These are phyloP conservation scores for Pontoporia blainvillei DNA, from an alignment of 2,113 vertebrate species.

Conservation along the genomic window DNA sequence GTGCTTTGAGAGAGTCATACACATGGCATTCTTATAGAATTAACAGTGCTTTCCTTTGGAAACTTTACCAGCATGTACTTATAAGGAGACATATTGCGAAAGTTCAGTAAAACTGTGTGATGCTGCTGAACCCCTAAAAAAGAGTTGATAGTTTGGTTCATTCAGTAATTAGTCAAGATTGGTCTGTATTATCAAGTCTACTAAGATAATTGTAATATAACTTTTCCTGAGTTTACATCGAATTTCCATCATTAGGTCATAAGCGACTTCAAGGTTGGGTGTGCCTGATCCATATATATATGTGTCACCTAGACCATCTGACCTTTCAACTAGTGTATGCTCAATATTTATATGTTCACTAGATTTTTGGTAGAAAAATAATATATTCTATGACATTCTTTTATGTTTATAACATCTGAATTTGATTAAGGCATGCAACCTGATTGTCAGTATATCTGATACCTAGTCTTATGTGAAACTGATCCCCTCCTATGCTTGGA, in stretches of 20 bases:
- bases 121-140: not conserved
- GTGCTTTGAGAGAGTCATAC: not conserved
- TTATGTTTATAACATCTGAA: not conserved
- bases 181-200: not conserved
- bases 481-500: not conserved
- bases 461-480: not conserved
- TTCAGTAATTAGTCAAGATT: not conserved
- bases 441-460: not conserved
- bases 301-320: not conserved
- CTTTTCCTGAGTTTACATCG: not conserved
- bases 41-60: not conserved
- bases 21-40: slow-evolving; percentile 9
- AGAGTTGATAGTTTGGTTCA: not conserved
- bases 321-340: not conserved
- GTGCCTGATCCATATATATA: not conserved
- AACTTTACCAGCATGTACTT: not conserved
- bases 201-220: not conserved
- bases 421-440: not conserved
- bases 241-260: not conserved
- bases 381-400: not conserved
- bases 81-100: not conserved
- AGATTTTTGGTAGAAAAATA: not conserved
- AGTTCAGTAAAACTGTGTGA: not conserved
- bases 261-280: not conserved
- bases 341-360: not conserved